Conservation (phyloP, 2,113 vertebrate genomes). For the Bubalus kerabau region DNA sequence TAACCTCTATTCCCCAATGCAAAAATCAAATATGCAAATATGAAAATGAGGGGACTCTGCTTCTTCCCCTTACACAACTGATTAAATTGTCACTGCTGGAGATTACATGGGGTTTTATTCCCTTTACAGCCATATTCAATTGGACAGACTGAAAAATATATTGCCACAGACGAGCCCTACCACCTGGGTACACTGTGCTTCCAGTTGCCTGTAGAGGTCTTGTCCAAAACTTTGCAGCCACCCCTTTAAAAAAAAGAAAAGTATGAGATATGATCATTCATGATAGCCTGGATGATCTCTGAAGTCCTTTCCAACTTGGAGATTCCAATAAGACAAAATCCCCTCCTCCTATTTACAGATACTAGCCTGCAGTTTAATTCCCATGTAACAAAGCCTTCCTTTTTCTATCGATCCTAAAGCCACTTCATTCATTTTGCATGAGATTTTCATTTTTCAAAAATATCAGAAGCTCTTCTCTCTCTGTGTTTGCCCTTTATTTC, state of each 20-base stretch:
- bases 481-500: neutral
- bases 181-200: slow-evolving; percentile 54
- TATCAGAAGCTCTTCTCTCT: neutral
- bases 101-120: slow-evolving; percentile 73
- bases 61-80: slow-evolving; percentile 45
- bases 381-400: neutral
- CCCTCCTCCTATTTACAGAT: neutral
- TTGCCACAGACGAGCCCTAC: slow-evolving; percentile 59
- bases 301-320: slow-evolving; percentile 35
- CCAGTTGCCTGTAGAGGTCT: slow-evolving; percentile 53
- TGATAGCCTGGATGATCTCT: neutral
- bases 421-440: slow-evolving; percentile 8
- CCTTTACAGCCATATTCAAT: slow-evolving; percentile 69
- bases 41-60: slow-evolving; percentile 66
- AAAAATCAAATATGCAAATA: slow-evolving; percentile 81
- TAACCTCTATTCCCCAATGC: slow-evolving; percentile 51
- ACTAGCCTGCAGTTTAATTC: neutral
- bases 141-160: slow-evolving; percentile 68
- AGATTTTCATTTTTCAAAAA: neutral
- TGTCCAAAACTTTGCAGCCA: slow-evolving; percentile 68
- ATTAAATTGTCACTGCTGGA: slow-evolving; percentile 74
- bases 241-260: slow-evolving; percentile 56
- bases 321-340: neutral
- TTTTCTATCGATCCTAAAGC: neutral
- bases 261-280: slow-evolving; percentile 45